These are phyloP conservation scores for Eunapius fragilis DNA, from an alignment of 37 sponge, comb jelly and placozoan species.

Conservation along the genomic window DNA sequence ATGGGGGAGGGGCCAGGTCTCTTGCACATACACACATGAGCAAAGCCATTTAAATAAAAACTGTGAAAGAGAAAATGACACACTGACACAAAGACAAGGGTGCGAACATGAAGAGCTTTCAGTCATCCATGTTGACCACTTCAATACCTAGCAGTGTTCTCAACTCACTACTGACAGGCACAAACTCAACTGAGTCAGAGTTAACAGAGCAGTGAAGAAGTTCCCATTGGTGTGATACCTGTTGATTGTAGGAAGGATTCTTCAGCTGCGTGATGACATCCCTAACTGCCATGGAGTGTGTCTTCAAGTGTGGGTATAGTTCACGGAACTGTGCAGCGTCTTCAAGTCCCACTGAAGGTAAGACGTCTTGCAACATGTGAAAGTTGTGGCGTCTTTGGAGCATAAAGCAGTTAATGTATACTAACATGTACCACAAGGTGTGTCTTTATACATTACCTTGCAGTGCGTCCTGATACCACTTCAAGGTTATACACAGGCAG, in stretches of 20 bases:
- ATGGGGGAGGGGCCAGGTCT: background rate
- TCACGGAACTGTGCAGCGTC: slow-evolving; percentile 19
- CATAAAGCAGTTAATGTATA: background rate
- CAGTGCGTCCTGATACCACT: slow-evolving; percentile 31
- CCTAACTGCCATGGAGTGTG: slow-evolving; percentile 27
- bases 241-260: background rate
- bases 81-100: background rate
- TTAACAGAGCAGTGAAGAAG: slow-evolving; percentile 2
- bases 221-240: background rate
- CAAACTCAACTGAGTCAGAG: slow-evolving; percentile 49
- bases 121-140: slow-evolving; percentile 56
- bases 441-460: slow-evolving; percentile 4
- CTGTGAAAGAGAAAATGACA: background rate
- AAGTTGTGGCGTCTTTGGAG: slow-evolving; percentile 69
- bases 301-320: background rate
- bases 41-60: background rate
- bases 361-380: slow-evolving; percentile 57
- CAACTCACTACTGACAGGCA: slow-evolving; percentile 54
- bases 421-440: background rate
- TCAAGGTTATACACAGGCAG: slow-evolving; percentile 61
- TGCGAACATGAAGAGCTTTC: background rate
- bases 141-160: slow-evolving; percentile 38
- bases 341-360: background rate
- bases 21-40: background rate
- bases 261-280: slow-evolving; percentile 46